These are phyloP conservation scores for Spheniscus humboldti DNA, from an alignment of 2,797 vertebrate species.

Conservation along the genomic window DNA sequence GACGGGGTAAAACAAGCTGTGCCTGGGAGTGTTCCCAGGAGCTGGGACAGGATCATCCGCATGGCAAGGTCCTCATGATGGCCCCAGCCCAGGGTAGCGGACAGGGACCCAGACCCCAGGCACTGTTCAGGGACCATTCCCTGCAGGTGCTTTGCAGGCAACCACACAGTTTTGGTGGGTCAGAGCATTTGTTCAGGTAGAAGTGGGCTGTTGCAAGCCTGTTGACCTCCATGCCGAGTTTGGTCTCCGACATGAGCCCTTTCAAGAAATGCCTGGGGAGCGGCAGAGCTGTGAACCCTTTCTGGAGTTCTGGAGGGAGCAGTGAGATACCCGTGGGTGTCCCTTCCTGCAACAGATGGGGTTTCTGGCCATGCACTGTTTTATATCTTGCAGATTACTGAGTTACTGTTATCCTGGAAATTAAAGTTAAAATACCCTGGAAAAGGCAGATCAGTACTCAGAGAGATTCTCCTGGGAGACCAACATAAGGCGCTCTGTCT, in stretches of 20 bases:
- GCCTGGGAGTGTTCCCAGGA: background rate
- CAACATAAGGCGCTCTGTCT: background rate
- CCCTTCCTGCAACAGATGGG: background rate
- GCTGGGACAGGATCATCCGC: background rate
- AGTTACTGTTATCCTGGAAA: background rate
- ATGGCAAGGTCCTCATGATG: accelerated
- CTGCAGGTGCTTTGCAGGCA: background rate
- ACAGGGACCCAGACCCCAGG: too few relatives aligned
- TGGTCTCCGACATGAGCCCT: accelerated
- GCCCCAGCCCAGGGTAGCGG: background rate
- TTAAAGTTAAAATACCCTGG: background rate
- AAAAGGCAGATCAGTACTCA: background rate
- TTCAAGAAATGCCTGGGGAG: background rate
- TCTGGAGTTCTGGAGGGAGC: background rate
- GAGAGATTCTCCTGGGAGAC: background rate
- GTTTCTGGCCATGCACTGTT: background rate
- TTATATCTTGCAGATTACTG: background rate
- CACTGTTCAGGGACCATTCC: background rate
- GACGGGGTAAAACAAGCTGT: background rate
- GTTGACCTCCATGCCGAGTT: background rate
- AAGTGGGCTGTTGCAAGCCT: background rate
- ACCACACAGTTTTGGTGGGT: background rate
- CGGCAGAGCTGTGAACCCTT: background rate
- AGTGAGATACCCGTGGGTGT: background rate
- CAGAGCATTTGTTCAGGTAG: background rate